phyloP scores from a whole-genome alignment of 2,113 vertebrate genomes.

The Mugil cephalus region DNA sequence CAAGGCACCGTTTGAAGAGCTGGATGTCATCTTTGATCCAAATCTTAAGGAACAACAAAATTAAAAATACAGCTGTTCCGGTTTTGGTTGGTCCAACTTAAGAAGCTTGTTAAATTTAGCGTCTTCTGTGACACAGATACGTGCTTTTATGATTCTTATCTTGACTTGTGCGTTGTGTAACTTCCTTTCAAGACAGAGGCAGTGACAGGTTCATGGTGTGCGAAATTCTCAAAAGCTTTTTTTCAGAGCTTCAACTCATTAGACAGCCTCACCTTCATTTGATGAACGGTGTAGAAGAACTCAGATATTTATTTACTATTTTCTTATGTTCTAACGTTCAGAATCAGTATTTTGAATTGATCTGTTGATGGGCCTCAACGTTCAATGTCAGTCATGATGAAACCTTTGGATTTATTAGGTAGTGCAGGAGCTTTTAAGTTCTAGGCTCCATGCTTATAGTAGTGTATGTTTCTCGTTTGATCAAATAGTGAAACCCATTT shows the following conservation, averaged over 20 bases:
- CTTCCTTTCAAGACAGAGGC: background rate
- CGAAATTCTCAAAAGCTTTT: background rate
- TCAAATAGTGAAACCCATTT: background rate
- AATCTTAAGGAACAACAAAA: constrained; percentile 20
- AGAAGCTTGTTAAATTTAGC: background rate
- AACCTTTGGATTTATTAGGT: no score
- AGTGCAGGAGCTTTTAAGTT: no score
- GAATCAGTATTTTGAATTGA: background rate
- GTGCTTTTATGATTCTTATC: background rate
- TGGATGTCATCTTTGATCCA: constrained; percentile 41
- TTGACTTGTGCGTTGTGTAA: background rate
- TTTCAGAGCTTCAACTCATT: background rate
- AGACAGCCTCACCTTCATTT: background rate
- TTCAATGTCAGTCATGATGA: no score
- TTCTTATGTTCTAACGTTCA: background rate
- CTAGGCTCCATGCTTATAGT: background rate
- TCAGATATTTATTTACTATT: background rate
- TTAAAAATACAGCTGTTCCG: background rate
- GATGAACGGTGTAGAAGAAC: background rate
- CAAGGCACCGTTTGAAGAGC: constrained; percentile 30
- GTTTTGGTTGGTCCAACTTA: background rate
- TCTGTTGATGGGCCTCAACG: background rate
- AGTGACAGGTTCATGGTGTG: background rate
- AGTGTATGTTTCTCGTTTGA: background rate
- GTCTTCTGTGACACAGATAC: background rate